A percentile compares a stretch with the other conserved stretches of the same genome.
These are phyloP conservation scores for Xerus rutilus DNA, from an alignment of 2,797 vertebrate genomes.

Conservation along the genomic window DNA sequence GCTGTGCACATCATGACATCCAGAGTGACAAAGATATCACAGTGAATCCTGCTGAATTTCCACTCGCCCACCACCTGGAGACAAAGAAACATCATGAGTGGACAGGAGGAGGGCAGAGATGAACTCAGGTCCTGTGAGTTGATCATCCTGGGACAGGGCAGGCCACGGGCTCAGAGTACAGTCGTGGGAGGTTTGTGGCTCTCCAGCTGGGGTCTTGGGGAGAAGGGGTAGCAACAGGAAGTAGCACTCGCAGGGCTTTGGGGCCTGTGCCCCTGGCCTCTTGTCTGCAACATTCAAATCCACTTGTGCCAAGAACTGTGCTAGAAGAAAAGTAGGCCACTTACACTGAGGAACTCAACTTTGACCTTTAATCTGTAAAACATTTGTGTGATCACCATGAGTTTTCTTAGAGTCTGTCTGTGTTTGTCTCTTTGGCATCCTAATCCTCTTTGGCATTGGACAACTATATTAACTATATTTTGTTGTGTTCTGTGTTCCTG, in stretches of 20 bases:
- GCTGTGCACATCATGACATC: conserved; percentile 99
- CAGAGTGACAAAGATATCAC: conserved; percentile 98
- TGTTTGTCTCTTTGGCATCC: neutral
- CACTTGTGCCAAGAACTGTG: neutral
- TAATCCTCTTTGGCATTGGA: neutral
- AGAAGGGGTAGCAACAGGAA: neutral
- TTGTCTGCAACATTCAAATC: neutral
- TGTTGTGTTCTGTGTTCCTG: neutral
- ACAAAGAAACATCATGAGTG: neutral
- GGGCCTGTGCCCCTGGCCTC: neutral
- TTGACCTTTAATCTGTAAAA: neutral
- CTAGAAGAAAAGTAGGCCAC: neutral
- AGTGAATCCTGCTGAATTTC: conserved; percentile 98
- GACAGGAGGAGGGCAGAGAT: neutral
- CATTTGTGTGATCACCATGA: neutral
- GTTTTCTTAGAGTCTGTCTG: neutral
- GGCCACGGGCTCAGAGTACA: rapidly evolving
- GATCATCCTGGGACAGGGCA: neutral
- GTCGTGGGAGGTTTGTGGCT: neutral
- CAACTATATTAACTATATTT: neutral
- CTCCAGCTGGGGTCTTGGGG: neutral
- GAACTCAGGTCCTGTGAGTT: rapidly evolving
- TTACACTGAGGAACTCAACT: neutral
- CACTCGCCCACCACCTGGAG: conserved; percentile 97
- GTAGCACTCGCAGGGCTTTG: neutral